phyloP scores from a whole-genome alignment of 64 coral and sea anemone genomes.

The Acropora yongei region DNA sequence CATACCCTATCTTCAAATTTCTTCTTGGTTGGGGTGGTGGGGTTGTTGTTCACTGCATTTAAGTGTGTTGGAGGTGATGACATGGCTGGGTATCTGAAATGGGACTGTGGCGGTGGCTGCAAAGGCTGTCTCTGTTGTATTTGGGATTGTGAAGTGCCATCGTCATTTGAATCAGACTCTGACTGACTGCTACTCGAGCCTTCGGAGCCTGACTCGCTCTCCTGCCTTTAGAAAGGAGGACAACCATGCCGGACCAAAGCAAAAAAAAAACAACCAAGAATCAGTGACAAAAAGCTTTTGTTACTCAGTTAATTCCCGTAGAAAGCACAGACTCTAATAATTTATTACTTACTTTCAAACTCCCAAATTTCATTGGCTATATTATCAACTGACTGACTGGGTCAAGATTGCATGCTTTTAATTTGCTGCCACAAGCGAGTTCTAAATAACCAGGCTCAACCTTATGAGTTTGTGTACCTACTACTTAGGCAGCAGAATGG shows the following conservation, averaged over 20 bases:
- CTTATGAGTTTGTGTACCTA: too few relatives aligned
- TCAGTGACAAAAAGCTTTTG: too few relatives aligned
- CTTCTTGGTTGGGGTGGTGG: conserved; percentile 40
- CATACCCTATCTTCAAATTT: conserved; percentile 85
- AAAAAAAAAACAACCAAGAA: neutral
- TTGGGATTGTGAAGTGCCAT: conserved; percentile 47
- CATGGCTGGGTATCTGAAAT: conserved; percentile 18
- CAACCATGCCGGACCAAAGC: neutral
- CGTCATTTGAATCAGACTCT: conserved; percentile 80
- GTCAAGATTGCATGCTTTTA: too few relatives aligned
- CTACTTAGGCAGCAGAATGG: too few relatives aligned
- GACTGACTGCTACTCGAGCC: conserved; percentile 85
- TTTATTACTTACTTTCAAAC: too few relatives aligned
- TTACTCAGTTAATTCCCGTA: too few relatives aligned
- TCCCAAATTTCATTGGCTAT: too few relatives aligned
- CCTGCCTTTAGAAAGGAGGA: conserved; percentile 36
- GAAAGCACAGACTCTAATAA: too few relatives aligned
- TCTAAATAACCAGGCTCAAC: too few relatives aligned
- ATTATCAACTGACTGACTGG: too few relatives aligned
- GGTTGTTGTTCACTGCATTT: conserved; percentile 19
- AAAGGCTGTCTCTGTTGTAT: neutral
- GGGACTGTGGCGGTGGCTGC: neutral
- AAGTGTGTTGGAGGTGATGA: conserved; percentile 28
- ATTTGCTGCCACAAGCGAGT: too few relatives aligned
- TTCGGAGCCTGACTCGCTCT: conserved; percentile 72